Conservation (phyloP, 2,797 vertebrate species). For the Bufotes viridis region DNA sequence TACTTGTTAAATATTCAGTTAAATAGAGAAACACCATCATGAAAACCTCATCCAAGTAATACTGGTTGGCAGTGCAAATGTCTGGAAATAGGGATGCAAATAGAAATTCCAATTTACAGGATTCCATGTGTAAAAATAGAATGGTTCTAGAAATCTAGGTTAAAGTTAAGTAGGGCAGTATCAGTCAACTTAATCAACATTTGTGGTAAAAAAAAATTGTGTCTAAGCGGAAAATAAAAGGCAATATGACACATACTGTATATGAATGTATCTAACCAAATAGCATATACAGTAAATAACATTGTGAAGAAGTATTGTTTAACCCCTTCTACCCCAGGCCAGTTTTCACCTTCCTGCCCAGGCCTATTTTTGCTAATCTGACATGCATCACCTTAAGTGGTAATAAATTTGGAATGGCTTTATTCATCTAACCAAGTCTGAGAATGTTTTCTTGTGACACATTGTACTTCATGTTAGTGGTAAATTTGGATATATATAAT, state of each 20-base stretch:
- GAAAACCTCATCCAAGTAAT: background rate
- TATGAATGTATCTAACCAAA: background rate
- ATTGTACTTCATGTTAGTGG: too few relatives aligned
- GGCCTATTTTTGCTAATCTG: too few relatives aligned
- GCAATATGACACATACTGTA: background rate
- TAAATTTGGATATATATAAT: too few relatives aligned
- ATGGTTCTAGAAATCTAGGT: background rate
- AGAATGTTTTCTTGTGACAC: too few relatives aligned
- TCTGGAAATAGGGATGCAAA: background rate
- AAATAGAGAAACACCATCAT: constrained; percentile 1
- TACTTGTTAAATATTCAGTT: constrained; percentile 25
- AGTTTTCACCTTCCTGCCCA: too few relatives aligned
- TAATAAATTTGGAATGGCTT: too few relatives aligned
- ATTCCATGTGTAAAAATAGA: background rate
- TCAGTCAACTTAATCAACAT: background rate
- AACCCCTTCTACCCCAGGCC: too few relatives aligned
- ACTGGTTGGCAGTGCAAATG: background rate
- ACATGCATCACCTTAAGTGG: too few relatives aligned
- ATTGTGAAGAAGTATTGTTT: too few relatives aligned
- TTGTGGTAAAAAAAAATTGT: background rate
- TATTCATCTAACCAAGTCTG: too few relatives aligned
- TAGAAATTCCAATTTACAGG: background rate
- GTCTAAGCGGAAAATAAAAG: background rate
- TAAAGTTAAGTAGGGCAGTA: background rate
- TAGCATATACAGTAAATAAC: background rate